Evolutionary conservation across 2,888 invertebrate species (phyloP).

Genomic region (Coleophora deauratella): DNA sequence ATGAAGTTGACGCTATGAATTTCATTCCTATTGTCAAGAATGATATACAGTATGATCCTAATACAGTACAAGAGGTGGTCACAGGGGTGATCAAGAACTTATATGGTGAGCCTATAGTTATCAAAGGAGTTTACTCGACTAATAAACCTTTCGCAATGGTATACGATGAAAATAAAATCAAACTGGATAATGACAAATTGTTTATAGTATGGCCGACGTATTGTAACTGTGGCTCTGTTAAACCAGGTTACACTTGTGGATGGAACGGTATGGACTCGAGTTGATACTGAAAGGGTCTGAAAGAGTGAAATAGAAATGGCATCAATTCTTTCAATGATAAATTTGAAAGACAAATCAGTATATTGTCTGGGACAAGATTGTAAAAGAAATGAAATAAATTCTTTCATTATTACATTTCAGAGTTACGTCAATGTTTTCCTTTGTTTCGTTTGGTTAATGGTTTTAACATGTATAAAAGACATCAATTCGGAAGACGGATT

Average conservation of each 20-base stretch:
- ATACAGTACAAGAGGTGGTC: constrained; percentile 12
- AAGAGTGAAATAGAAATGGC: no score
- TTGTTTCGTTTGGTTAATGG: no score
- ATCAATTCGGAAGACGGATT: no score
- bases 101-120: constrained; percentile 17
- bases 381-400: no score
- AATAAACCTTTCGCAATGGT: constrained; percentile 7
- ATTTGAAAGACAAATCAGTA: no score
- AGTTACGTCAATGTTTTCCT: no score
- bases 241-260: not conserved
- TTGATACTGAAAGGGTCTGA: no score
- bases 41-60: constrained; percentile 7
- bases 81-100: constrained; percentile 14
- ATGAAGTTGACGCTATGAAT: constrained; percentile 15
- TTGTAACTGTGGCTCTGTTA: constrained; percentile 1
- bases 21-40: constrained; percentile 20
- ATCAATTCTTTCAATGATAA: no score
- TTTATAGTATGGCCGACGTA: constrained; percentile 19
- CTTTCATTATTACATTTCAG: no score
- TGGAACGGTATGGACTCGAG: not conserved
- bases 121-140: constrained; percentile 11
- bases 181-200: not conserved
- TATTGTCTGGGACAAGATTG: no score
- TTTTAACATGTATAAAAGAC: no score
- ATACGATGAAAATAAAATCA: not conserved